These are phyloP conservation scores for Dusona sp. DNA, from an alignment of 2,888 invertebrate species.

Conservation along the genomic window DNA sequence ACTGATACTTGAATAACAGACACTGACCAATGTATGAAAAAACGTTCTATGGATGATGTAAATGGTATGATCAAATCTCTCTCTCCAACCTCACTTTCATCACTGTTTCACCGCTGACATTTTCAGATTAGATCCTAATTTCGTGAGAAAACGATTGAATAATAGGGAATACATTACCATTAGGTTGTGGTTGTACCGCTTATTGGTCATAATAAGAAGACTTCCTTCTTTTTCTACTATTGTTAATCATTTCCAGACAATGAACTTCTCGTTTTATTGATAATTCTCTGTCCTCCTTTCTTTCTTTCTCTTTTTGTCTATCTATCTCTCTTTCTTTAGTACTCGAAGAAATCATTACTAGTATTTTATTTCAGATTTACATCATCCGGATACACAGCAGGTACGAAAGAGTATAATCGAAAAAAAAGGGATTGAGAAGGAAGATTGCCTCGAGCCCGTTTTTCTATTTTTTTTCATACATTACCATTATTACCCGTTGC, in stretches of 20 bases:
- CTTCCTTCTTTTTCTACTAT: conserved; percentile 8
- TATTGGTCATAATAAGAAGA: conserved; percentile 11
- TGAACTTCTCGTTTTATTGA: conserved; percentile 8
- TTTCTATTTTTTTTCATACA: conserved; percentile 2
- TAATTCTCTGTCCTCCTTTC: neutral
- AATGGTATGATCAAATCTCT: conserved; percentile 45
- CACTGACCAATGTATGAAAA: conserved; percentile 1
- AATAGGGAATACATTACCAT: neutral
- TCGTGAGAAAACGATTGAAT: neutral
- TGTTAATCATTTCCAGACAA: conserved; percentile 33
- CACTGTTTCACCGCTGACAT: conserved; percentile 21
- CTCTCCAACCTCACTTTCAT: neutral
- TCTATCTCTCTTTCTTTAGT: neutral
- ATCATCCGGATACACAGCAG: conserved; percentile 19
- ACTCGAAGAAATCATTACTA: conserved; percentile 2
- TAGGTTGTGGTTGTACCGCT: neutral
- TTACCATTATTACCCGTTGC: neutral
- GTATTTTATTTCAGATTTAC: conserved; percentile 27
- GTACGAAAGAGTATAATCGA: conserved; percentile 45
- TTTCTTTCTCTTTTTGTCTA: neutral
- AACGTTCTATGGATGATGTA: conserved; percentile 13
- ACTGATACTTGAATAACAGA: no score
- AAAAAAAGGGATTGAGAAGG: conserved; percentile 24
- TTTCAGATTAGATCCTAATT: neutral
- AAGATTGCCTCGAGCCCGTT: conserved; percentile 26